A percentile compares a stretch with the other conserved stretches of the same genome.
Evolutionary conservation across 2,797 vertebrate genomes (phyloP).

Genomic region (Ctenopoma multispine): DNA sequence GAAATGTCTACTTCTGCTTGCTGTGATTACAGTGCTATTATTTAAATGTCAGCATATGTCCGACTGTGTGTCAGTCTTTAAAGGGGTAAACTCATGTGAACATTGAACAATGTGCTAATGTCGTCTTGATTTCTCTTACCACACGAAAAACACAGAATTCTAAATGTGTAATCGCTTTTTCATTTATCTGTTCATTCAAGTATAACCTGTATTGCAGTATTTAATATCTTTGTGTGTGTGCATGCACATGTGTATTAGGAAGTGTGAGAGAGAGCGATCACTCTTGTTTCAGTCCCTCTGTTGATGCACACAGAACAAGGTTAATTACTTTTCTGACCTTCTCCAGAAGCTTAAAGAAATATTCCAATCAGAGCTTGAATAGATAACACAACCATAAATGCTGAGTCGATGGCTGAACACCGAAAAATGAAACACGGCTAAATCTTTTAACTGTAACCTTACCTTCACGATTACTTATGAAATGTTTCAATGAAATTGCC

Average conservation of each 20-base stretch:
- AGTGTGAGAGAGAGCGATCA: slow-evolving; percentile 18
- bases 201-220: slow-evolving; percentile 38
- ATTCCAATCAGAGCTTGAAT: slow-evolving; percentile 72
- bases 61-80: slow-evolving; percentile 33
- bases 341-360: slow-evolving; percentile 80
- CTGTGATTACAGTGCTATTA: slow-evolving; percentile 68
- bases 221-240: background rate
- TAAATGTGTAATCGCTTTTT: slow-evolving; percentile 48
- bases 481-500: slow-evolving; percentile 72
- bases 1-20: slow-evolving; percentile 46
- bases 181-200: slow-evolving; percentile 50
- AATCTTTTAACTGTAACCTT: slow-evolving; percentile 75
- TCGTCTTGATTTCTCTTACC: slow-evolving; percentile 55
- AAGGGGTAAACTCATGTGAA: slow-evolving; percentile 42
- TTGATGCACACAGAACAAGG: slow-evolving; percentile 82
- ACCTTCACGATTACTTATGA: slow-evolving; percentile 73
- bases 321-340: slow-evolving; percentile 88
- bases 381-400: slow-evolving; percentile 74
- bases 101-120: slow-evolving; percentile 45
- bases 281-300: slow-evolving; percentile 68
- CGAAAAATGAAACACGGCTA: slow-evolving; percentile 69
- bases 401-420: slow-evolving; percentile 77
- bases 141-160: slow-evolving; percentile 13
- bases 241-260: slow-evolving; percentile 15
- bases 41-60: slow-evolving; percentile 68